A percentile compares a stretch with the other conserved stretches of the same genome.
phyloP scores from a whole-genome alignment of 2,888 invertebrate species.

The Mycalesis mineus region DNA sequence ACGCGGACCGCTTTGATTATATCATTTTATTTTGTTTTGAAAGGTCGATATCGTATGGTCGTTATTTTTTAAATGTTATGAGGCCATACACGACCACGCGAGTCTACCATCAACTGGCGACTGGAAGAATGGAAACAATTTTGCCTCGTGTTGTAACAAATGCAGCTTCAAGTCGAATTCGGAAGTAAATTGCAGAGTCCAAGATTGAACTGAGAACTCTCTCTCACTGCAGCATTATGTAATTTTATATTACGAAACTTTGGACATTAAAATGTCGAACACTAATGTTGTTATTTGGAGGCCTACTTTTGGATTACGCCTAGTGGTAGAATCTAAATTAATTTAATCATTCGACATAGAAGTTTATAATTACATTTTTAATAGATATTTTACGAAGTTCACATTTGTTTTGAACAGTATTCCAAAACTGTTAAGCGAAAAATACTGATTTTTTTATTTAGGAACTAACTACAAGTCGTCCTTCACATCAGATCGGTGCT shows the following conservation, averaged over 20 bases:
- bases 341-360: neutral
- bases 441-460: too few relatives aligned
- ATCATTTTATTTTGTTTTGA: slow-evolving; percentile 33
- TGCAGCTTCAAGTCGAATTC: slow-evolving; percentile 49
- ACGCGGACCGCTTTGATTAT: slow-evolving; percentile 22
- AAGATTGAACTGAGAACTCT: slow-evolving; percentile 35
- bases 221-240: slow-evolving; percentile 60
- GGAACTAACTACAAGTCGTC: too few relatives aligned
- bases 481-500: too few relatives aligned
- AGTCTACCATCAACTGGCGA: slow-evolving; percentile 62
- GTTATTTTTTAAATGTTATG: slow-evolving; percentile 19
- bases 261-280: slow-evolving; percentile 25
- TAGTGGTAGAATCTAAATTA: neutral
- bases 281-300: slow-evolving; percentile 4
- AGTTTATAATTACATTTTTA: too few relatives aligned
- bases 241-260: slow-evolving; percentile 53
- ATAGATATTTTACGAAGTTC: too few relatives aligned
- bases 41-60: slow-evolving; percentile 20
- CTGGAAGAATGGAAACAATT: slow-evolving; percentile 44
- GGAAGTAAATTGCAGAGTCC: slow-evolving; percentile 58
- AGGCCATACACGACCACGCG: slow-evolving; percentile 55
- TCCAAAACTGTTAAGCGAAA: too few relatives aligned
- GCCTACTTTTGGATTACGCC: slow-evolving; percentile 9
- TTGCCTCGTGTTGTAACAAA: slow-evolving; percentile 37
- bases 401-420: too few relatives aligned